These are phyloP conservation scores for Oryzias dopingdopingensis DNA, from an alignment of 2,797 vertebrate species.

Conservation along the genomic window DNA sequence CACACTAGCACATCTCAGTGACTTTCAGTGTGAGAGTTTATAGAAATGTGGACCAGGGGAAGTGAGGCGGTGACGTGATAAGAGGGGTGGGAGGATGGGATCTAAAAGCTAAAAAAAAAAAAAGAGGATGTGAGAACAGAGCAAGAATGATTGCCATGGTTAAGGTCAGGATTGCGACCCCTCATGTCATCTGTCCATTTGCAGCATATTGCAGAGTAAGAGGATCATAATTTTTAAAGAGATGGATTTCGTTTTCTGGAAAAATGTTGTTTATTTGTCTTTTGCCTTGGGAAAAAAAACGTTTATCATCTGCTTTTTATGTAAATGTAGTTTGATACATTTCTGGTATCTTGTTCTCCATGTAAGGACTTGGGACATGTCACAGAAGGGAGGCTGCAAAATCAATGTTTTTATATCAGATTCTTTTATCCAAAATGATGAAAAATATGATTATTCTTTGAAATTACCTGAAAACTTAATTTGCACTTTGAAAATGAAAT, in stretches of 20 bases:
- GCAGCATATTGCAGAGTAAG: constrained; percentile 63
- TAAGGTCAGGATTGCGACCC: constrained; percentile 53
- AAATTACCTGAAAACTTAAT: no score
- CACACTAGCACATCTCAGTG: constrained; percentile 10
- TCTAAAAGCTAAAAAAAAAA: constrained; percentile 14
- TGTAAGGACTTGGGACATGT: no score
- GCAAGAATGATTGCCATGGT: constrained; percentile 61
- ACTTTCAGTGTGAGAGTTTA: constrained; percentile 16
- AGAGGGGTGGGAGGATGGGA: constrained; percentile 12
- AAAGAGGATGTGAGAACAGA: constrained; percentile 8
- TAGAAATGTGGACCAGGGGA: constrained; percentile 13
- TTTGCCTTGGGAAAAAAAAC: no score
- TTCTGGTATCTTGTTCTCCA: no score
- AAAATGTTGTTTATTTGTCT: constrained; percentile 15
- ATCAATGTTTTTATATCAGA: no score
- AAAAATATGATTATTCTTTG: no score
- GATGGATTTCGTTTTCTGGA: constrained; percentile 64
- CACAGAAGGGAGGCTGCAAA: no score
- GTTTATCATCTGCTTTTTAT: no score
- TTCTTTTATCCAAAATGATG: no score
- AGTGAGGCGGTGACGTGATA: neutral
- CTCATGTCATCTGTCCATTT: constrained; percentile 63
- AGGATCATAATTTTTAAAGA: constrained; percentile 65
- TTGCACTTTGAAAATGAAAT: no score
- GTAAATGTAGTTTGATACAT: no score